These are phyloP conservation scores for Psix sp. DNA, from an alignment of 1,140 invertebrate genomes.

Conservation along the genomic window DNA sequence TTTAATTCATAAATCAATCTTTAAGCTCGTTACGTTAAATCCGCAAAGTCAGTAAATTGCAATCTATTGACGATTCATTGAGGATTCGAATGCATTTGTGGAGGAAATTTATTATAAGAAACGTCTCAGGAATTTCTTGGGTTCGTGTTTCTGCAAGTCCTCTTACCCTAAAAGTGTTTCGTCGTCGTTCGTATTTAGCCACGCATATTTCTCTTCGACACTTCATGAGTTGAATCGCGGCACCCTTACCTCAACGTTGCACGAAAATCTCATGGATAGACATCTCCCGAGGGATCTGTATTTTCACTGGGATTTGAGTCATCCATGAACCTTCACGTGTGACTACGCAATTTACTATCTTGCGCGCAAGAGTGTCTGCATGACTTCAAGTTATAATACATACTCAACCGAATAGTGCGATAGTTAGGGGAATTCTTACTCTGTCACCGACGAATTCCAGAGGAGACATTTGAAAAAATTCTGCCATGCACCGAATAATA, in stretches of 20 bases:
- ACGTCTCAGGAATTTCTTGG: too few relatives aligned
- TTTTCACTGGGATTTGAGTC: constrained; percentile 61
- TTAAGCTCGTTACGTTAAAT: constrained; percentile 29
- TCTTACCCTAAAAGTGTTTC: constrained; percentile 20
- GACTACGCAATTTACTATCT: constrained; percentile 74
- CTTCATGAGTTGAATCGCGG: constrained; percentile 49
- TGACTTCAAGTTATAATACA: constrained; percentile 46
- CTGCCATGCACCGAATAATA: constrained; percentile 7
- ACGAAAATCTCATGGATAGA: constrained; percentile 62
- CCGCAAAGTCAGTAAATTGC: constrained; percentile 29
- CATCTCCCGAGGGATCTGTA: constrained; percentile 65
- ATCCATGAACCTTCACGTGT: constrained; percentile 67
- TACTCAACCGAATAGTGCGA: constrained; percentile 29
- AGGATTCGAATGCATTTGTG: constrained; percentile 22
- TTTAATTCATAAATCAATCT: constrained; percentile 22
- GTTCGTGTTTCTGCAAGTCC: too few relatives aligned
- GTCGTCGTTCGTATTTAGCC: constrained; percentile 23
- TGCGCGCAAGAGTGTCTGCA: constrained; percentile 48
- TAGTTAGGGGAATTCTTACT: constrained; percentile 21
- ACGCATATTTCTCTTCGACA: constrained; percentile 43
- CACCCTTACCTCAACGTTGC: constrained; percentile 18
- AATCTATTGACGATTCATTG: constrained; percentile 55
- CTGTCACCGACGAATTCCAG: constrained; percentile 16
- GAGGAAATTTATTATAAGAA: constrained; percentile 49
- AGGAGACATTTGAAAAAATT: constrained; percentile 10